These are phyloP conservation scores for Calidris pygmaea DNA, from an alignment of 2,113 vertebrate genomes.

Conservation along the genomic window DNA sequence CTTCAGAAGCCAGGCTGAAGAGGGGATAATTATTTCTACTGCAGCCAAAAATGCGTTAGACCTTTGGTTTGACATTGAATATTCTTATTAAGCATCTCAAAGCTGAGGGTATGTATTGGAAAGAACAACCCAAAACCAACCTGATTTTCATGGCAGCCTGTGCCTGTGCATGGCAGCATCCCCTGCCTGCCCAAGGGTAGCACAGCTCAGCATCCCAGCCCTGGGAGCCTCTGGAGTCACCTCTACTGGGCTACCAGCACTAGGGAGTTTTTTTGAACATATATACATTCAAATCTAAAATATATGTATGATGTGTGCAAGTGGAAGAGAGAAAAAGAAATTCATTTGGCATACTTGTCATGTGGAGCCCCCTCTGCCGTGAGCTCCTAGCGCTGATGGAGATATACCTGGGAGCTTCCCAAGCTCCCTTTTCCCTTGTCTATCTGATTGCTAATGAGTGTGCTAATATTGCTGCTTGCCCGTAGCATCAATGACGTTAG, in stretches of 20 bases:
- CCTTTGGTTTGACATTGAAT: neutral
- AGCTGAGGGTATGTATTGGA: neutral
- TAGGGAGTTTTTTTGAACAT: too few species aligned
- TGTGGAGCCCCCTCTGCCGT: neutral
- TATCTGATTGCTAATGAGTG: neutral
- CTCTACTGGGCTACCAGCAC: neutral
- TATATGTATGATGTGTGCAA: too few species aligned
- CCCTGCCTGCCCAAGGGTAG: too few species aligned
- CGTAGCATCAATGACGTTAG: neutral
- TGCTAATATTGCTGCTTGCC: neutral
- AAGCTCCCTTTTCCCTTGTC: neutral
- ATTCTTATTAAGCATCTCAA: neutral
- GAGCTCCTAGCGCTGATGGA: neutral
- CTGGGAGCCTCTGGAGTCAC: neutral
- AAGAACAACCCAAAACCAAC: neutral
- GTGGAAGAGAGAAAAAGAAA: neutral
- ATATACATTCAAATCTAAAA: fast-evolving
- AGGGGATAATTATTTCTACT: neutral
- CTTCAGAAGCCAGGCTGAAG: neutral
- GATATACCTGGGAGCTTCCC: neutral
- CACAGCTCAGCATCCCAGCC: fast-evolving
- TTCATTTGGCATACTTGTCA: too few species aligned
- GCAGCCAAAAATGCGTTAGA: neutral
- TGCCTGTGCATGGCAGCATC: neutral
- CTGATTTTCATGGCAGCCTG: fast-evolving